A percentile compares a stretch with the other conserved stretches of the same genome.
Evolutionary conservation across 2,113 vertebrate genomes (phyloP).

Genomic region (Cercopithecus mona): DNA sequence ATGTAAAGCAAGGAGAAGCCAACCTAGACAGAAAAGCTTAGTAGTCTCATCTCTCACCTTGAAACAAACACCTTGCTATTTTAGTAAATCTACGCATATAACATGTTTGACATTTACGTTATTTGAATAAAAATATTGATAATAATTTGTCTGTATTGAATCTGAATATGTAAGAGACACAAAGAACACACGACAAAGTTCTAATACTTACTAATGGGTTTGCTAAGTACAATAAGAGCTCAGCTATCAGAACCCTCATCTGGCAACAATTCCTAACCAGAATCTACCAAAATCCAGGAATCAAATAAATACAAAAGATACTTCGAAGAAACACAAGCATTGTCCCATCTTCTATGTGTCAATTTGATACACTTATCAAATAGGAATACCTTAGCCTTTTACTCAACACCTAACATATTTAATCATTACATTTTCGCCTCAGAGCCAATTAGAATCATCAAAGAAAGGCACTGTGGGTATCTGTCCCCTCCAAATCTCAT

Average conservation of each 20-base stretch:
- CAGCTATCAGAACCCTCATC: not conserved
- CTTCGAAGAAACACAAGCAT: not conserved
- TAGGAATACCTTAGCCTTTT: not conserved
- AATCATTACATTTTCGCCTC: not conserved
- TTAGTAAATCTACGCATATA: not conserved
- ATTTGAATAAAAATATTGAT: conserved; percentile 16
- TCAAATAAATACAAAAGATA: not conserved
- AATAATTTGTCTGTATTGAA: not conserved
- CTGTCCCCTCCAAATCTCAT: not conserved
- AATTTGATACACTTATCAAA: not conserved
- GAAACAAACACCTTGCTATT: conserved; percentile 28
- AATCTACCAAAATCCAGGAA: not conserved
- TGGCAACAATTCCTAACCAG: not conserved
- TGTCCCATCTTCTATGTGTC: not conserved
- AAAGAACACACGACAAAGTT: not conserved
- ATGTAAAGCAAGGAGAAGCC: not conserved
- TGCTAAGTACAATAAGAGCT: not conserved
- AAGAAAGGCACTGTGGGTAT: not conserved
- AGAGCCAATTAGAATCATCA: not conserved
- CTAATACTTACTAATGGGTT: not conserved
- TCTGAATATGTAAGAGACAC: not conserved
- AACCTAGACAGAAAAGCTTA: not conserved
- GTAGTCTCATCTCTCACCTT: conserved; percentile 25
- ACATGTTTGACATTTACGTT: not conserved
- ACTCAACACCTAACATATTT: not conserved